Conservation (phyloP, 2,113 vertebrate genomes). For the Triplophysa siluroides region DNA sequence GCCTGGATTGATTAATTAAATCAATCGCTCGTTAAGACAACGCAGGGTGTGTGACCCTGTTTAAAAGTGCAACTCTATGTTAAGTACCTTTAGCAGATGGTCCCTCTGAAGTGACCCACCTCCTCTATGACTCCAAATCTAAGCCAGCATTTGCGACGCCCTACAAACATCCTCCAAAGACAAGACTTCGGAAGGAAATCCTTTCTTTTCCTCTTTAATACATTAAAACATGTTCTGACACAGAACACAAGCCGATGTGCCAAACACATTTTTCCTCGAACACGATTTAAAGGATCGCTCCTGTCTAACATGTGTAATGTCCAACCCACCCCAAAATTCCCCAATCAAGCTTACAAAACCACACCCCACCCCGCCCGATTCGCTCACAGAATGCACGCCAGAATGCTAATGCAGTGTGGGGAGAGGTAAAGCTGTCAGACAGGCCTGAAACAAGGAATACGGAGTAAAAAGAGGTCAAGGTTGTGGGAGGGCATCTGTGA, state of each 20-base stretch:
- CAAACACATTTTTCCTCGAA: constrained; percentile 58
- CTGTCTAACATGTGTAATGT: constrained; percentile 48
- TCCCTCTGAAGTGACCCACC: constrained; percentile 29
- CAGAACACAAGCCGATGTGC: constrained; percentile 74
- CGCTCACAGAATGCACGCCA: constrained; percentile 53
- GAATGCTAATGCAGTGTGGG: constrained; percentile 26
- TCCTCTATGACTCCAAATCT: constrained; percentile 43
- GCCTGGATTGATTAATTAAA: constrained; percentile 37
- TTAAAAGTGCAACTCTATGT: constrained; percentile 58
- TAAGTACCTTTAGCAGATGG: constrained; percentile 59
- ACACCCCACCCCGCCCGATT: constrained; percentile 32
- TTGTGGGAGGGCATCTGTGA: constrained; percentile 57
- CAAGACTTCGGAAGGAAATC: constrained; percentile 60
- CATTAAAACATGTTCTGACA: constrained; percentile 78
- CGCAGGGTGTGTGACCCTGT: constrained; percentile 48
- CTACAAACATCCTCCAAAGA: constrained; percentile 53
- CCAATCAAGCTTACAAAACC: constrained; percentile 62
- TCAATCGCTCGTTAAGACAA: constrained; percentile 52
- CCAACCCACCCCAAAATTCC: constrained; percentile 45
- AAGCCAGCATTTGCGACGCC: constrained; percentile 28
- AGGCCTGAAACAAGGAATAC: constrained; percentile 38
- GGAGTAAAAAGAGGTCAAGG: constrained; percentile 47
- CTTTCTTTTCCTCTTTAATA: constrained; percentile 65
- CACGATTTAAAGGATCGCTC: constrained; percentile 63
- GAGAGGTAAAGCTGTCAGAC: constrained; percentile 50